A percentile compares a stretch with the other conserved stretches of the same genome.
These are phyloP conservation scores for Carollia perspicillata DNA, from an alignment of 2,113 vertebrate genomes.

Conservation along the genomic window DNA sequence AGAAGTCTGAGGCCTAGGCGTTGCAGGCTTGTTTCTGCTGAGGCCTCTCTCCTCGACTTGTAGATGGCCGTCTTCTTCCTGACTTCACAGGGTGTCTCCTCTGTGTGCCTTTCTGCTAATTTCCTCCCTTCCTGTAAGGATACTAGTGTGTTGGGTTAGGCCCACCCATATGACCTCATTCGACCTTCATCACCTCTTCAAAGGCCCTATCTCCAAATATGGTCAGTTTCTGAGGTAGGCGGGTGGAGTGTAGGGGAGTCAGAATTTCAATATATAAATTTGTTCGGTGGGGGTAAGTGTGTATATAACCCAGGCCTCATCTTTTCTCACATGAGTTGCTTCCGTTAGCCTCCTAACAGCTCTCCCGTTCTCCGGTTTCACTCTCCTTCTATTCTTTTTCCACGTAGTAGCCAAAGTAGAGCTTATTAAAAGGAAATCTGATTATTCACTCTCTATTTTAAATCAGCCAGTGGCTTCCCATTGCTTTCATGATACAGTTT, in stretches of 20 bases:
- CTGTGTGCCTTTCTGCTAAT: background rate
- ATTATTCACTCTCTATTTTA: background rate
- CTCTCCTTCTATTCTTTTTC: conserved; percentile 2
- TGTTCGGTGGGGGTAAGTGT: background rate
- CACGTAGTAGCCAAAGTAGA: background rate
- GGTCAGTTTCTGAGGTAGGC: background rate
- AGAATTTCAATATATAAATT: background rate
- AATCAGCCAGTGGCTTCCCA: background rate
- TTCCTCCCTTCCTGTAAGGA: background rate
- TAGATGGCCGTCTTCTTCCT: background rate
- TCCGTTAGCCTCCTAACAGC: background rate
- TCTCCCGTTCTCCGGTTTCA: background rate
- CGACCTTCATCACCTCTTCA: background rate
- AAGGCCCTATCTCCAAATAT: background rate
- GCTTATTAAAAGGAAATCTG: conserved; percentile 19
- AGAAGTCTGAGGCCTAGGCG: background rate
- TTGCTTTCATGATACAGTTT: background rate
- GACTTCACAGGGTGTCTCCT: background rate
- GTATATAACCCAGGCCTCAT: background rate
- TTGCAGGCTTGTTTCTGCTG: background rate
- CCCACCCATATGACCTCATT: background rate
- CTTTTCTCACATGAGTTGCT: background rate
- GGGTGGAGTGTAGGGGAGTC: background rate
- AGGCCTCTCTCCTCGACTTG: background rate
- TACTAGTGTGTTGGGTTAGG: background rate